Conservation (phyloP, 2,113 vertebrate genomes). For the Megaceryle maxima region DNA sequence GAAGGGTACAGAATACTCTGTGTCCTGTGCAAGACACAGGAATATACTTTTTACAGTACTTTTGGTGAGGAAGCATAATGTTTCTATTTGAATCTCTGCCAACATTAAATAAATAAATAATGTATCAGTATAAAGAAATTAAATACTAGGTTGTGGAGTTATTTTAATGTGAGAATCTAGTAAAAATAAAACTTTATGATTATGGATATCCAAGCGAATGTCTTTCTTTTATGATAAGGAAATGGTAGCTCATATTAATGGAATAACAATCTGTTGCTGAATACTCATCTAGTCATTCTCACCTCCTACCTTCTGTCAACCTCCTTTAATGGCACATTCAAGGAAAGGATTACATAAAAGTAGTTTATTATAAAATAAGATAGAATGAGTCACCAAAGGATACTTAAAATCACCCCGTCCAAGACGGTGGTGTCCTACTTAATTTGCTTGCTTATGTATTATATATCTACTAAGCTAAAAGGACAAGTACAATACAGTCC, state of each 20-base stretch:
- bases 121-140: neutral
- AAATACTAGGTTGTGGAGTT: neutral
- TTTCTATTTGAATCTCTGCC: neutral
- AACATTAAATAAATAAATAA: neutral
- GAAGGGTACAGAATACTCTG: neutral
- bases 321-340: conserved; percentile 51
- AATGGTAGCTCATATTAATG: conserved; percentile 39
- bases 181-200: conserved; percentile 17
- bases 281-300: conserved; percentile 41
- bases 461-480: neutral
- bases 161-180: neutral
- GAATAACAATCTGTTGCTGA: conserved; percentile 29
- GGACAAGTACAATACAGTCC: neutral
- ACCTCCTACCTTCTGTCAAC: conserved; percentile 56
- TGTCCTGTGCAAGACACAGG: neutral
- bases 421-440: conserved; percentile 42
- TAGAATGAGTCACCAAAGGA: conserved; percentile 62
- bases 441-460: conserved; percentile 53
- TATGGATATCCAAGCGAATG: conserved; percentile 3
- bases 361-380: conserved; percentile 65
- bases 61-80: neutral
- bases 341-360: conserved; percentile 55
- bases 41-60: neutral
- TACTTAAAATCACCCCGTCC: conserved; percentile 45
- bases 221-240: neutral